A percentile compares a stretch with the other conserved stretches of the same genome.
Evolutionary conservation across 2,797 vertebrate species (phyloP).

Genomic region (Heteromormyrus szaboi): DNA sequence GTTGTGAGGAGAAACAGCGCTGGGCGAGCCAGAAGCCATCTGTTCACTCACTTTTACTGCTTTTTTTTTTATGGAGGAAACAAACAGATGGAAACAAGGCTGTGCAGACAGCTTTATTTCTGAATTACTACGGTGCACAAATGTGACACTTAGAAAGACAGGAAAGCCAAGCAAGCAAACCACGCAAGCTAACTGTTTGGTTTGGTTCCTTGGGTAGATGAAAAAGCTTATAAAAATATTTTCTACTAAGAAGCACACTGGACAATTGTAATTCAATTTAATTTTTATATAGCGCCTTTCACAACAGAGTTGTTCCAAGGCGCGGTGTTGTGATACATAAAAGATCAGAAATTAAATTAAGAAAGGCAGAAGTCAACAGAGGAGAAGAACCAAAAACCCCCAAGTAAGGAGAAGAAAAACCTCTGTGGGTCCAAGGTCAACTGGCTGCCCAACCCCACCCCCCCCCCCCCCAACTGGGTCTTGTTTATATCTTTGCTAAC

Average conservation of each 20-base stretch:
- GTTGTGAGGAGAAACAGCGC: conserved; percentile 84
- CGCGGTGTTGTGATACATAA: not conserved
- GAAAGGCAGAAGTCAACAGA: not conserved
- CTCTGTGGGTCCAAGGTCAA: not conserved
- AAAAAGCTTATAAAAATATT: not conserved
- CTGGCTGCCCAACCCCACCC: too few species aligned
- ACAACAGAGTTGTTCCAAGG: not conserved
- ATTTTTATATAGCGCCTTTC: not conserved
- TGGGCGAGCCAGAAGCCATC: conserved; percentile 88
- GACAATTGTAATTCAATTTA: not conserved
- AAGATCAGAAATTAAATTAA: not conserved
- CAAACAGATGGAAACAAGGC: conserved; percentile 74
- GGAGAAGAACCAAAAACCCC: not conserved
- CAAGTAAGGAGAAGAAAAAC: not conserved
- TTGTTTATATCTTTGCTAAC: not conserved
- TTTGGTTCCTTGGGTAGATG: not conserved
- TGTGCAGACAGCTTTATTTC: conserved; percentile 49
- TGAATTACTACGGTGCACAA: conserved; percentile 53
- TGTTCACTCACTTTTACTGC: conserved; percentile 87
- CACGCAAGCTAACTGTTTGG: not conserved
- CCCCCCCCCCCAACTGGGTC: not conserved
- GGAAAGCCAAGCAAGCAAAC: not conserved
- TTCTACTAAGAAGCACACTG: not conserved
- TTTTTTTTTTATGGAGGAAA: conserved; percentile 82
- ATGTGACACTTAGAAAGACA: conserved; percentile 60